A percentile compares a stretch with the other conserved stretches of the same genome.
Conservation (phyloP, 1,140 invertebrate genomes). For the Sycophila sp. region DNA sequence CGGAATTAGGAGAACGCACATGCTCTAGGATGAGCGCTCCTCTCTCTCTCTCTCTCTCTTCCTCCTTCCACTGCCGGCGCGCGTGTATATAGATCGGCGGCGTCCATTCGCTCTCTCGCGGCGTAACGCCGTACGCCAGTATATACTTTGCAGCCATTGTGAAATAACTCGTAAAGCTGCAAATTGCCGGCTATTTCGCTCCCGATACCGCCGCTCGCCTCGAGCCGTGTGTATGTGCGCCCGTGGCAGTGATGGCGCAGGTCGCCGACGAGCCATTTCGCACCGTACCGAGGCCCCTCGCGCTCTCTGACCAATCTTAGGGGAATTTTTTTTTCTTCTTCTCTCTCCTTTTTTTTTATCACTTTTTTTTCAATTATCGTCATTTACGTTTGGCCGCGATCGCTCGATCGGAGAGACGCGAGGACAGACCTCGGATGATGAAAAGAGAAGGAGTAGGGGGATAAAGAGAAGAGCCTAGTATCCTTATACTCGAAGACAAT, state of each 20-base stretch:
- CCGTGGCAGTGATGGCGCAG: too few relatives aligned
- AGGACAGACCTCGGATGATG: not conserved
- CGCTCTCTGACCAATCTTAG: too few relatives aligned
- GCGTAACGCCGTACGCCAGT: constrained; percentile 54
- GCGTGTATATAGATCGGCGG: constrained; percentile 1
- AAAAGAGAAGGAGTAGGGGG: not conserved
- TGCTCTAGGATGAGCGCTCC: not conserved
- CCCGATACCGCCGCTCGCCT: too few relatives aligned
- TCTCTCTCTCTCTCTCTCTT: constrained; percentile 11
- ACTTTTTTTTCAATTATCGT: too few relatives aligned
- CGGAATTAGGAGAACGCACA: constrained; percentile 24
- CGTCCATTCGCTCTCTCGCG: too few relatives aligned
- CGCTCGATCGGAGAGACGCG: too few relatives aligned
- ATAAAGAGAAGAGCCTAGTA: constrained; percentile 29
- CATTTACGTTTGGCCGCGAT: too few relatives aligned
- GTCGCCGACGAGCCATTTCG: too few relatives aligned
- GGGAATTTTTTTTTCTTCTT: too few relatives aligned
- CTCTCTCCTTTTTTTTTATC: too few relatives aligned
- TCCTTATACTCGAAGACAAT: constrained; percentile 50
- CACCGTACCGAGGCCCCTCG: too few relatives aligned
- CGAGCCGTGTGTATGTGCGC: constrained; percentile 8
- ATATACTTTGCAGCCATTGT: constrained; percentile 67
- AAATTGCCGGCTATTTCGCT: constrained; percentile 65
- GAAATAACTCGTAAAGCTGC: constrained; percentile 68
- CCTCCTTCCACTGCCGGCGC: not conserved